These are phyloP conservation scores for Parazoanthus swiftii DNA, from an alignment of 92 coral and sea anemone species.

Conservation along the genomic window DNA sequence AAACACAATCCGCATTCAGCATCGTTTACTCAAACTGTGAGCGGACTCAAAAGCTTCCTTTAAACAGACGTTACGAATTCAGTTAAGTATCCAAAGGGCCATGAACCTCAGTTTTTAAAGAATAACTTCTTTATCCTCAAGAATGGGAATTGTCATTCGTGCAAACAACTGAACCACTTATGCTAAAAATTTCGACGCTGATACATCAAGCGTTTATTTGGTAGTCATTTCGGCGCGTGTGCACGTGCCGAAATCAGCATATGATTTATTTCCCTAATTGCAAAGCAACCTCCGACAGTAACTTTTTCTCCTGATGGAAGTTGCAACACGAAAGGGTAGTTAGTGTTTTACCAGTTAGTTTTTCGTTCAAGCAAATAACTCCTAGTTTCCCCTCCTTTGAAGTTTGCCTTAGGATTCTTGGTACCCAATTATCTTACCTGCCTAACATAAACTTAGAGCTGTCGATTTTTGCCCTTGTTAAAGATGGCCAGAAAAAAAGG, in stretches of 20 bases:
- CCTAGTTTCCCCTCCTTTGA: neutral
- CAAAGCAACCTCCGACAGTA: constrained; percentile 24
- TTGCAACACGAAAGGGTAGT: neutral
- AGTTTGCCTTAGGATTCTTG: neutral
- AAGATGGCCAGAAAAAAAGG: neutral
- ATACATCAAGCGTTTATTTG: constrained; percentile 2
- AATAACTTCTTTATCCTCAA: neutral
- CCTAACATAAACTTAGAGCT: neutral
- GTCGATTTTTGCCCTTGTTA: neutral
- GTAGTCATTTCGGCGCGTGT: constrained; percentile 40
- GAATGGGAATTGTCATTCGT: neutral
- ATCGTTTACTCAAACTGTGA: neutral
- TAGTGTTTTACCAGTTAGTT: neutral
- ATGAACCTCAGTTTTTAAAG: neutral
- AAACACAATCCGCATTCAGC: constrained; percentile 24
- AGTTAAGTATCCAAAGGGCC: neutral
- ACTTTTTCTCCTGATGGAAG: constrained; percentile 20
- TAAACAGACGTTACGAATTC: neutral
- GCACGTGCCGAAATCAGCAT: constrained; percentile 47
- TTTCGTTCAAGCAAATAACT: neutral
- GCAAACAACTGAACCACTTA: constrained; percentile 11
- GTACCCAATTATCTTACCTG: neutral
- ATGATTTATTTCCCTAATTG: constrained; percentile 28
- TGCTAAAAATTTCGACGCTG: constrained; percentile 11
- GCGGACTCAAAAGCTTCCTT: neutral